phyloP scores from a whole-genome alignment of 92 coral and sea anemone genomes.

The Actinernus sp. region DNA sequence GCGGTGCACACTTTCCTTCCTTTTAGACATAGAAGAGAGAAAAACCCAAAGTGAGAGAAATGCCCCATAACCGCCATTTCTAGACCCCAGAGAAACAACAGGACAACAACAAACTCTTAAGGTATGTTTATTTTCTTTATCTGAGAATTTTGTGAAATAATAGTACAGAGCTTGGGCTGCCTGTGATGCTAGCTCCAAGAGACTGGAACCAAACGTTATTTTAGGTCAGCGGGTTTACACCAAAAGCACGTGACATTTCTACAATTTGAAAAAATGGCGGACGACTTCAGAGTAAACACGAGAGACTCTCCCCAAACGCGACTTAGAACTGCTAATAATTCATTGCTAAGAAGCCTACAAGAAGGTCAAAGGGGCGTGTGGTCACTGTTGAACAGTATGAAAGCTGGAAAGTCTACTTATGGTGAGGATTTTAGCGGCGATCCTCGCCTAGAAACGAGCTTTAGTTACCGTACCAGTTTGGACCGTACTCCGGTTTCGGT shows the following conservation, averaged over 20 bases:
- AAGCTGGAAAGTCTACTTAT: neutral
- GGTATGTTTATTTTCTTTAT: too few relatives aligned
- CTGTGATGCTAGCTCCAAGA: too few relatives aligned
- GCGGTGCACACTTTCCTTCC: too few relatives aligned
- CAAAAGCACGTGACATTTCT: neutral
- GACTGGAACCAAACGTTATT: too few relatives aligned
- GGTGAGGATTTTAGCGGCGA: neutral
- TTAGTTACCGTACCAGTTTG: constrained; percentile 69
- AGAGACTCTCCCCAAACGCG: constrained; percentile 59
- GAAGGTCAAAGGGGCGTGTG: constrained; percentile 81
- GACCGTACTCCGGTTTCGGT: constrained; percentile 75
- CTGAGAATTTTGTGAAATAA: too few relatives aligned
- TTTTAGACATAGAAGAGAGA: too few relatives aligned
- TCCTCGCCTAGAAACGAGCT: constrained; percentile 58
- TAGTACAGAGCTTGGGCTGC: too few relatives aligned
- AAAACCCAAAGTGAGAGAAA: too few relatives aligned
- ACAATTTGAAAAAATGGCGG: constrained; percentile 94
- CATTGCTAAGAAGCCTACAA: constrained; percentile 69
- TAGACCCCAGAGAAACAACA: too few relatives aligned
- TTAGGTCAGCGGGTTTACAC: neutral
- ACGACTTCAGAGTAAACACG: constrained; percentile 62
- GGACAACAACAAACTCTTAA: too few relatives aligned
- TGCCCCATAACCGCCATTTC: too few relatives aligned
- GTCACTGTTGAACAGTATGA: constrained; percentile 68
- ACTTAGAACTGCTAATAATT: constrained; percentile 76